Base-by-base conservation (phyloP, 2,888 invertebrate species). In the Empis stercorea region DNA sequence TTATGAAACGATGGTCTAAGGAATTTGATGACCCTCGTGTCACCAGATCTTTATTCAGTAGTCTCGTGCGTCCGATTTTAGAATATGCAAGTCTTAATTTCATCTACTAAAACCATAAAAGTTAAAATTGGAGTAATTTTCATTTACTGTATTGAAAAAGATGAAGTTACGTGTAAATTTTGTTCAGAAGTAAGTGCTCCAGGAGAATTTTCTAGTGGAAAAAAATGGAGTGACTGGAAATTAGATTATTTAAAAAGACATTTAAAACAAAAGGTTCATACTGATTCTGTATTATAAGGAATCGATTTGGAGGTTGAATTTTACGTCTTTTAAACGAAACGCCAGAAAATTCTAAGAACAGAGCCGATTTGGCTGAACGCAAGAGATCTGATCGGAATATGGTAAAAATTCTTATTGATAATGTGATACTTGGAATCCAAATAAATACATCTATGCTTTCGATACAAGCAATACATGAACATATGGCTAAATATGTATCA, bases 71-170 rank as follows among this genome's bases (percentile, higher is more conserved):
- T n/a, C n/a, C n/a, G n/a, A n/a, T n/a, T n/a, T n/a, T n/a, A n/a
- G n/a, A n/a, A n/a, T n/a, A n/a, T n/a, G n/a, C n/a, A n/a, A n/a
- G n/a, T n/a, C n/a, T n/a, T n/a, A 32, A 32, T 9, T 32, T 32
- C 32, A 32, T 20, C 20, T 20, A 32, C 32, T 32, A 32, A 32
- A 32, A 32, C 13, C 32, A 32, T 32, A 13, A 32, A 32, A 32
- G 32, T 32, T 32, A 32, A 32, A 36, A 36, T 36, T 36, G 38
- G 38, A 38, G 16, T 16, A 38, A 38, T 38, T 38, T 38, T 38
- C 38, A 38, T 38, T 38, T 38, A 38, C 17, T 38, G 38, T 38
- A 38, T 38, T 38, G 38, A 38, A 38, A 38, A 38, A 38, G 38
- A 38, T 38, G 16, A 38, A 38, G 38, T 38, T 38, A 38, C 38